Percentiles rank a stretch among this genome's conserved stretches.
Conservation (phyloP, 1,140 invertebrate species). For the Bombus vancouverensis region DNA sequence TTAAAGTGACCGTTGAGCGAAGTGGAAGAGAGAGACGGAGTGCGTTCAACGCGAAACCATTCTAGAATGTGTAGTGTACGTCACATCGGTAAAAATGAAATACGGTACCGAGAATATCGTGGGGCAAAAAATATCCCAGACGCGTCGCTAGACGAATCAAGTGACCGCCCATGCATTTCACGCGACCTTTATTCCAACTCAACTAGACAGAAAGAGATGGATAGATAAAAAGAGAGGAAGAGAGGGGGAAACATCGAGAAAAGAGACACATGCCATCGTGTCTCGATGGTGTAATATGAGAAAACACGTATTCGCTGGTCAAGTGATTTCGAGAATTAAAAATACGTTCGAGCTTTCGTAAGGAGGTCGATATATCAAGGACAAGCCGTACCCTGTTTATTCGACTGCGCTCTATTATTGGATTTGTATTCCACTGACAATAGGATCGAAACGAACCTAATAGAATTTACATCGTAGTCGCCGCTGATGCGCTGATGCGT, state of each 20-base stretch:
- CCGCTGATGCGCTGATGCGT: not conserved
- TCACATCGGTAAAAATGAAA: constrained; percentile 38
- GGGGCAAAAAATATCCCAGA: constrained; percentile 44
- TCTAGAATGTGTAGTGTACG: not conserved
- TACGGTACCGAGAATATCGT: constrained; percentile 26
- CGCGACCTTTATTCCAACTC: constrained; percentile 8
- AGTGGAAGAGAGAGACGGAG: not conserved
- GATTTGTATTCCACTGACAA: constrained; percentile 35
- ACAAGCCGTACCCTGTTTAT: constrained; percentile 47
- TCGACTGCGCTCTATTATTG: constrained; percentile 46
- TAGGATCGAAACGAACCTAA: constrained; percentile 41
- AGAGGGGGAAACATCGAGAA: not conserved
- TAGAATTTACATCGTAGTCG: constrained; percentile 33
- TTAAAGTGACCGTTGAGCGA: not conserved
- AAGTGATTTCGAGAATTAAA: constrained; percentile 56
- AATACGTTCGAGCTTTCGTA: constrained; percentile 53
- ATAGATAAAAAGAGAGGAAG: not conserved
- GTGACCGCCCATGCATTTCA: constrained; percentile 18
- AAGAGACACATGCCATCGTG: not conserved
- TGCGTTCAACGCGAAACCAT: not conserved
- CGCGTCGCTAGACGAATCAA: constrained; percentile 49
- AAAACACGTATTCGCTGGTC: constrained; percentile 36
- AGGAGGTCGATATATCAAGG: constrained; percentile 52
- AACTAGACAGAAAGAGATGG: not conserved
- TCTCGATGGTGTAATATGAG: constrained; percentile 3